Percentiles rank a stretch among this genome's conserved stretches.
Conservation (phyloP, 2,113 vertebrate species). For the Microcebus murinus region DNA sequence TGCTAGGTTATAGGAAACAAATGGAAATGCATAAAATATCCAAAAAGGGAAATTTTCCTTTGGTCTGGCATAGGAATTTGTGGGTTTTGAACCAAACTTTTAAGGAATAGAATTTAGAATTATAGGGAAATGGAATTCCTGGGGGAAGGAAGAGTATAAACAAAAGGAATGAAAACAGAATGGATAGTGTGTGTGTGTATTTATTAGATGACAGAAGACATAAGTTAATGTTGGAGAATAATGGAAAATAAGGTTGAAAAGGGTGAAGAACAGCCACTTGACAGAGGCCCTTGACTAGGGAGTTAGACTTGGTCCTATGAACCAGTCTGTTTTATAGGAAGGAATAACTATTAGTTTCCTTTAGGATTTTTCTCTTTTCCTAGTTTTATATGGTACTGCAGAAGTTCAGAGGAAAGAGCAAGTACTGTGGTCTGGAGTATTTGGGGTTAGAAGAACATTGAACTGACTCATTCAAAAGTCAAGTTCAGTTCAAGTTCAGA, state of each 20-base stretch:
- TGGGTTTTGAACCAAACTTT: constrained; percentile 41
- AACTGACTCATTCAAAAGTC: neutral
- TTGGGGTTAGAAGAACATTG: neutral
- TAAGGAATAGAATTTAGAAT: constrained; percentile 55
- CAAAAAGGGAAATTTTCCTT: constrained; percentile 18
- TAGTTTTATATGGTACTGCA: neutral
- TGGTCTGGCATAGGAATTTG: constrained; percentile 27
- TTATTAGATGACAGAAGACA: neutral
- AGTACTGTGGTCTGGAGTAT: neutral
- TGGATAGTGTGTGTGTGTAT: neutral
- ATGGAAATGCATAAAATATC: constrained; percentile 34
- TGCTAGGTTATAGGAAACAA: neutral
- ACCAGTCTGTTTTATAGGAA: neutral
- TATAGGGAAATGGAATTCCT: constrained; percentile 41
- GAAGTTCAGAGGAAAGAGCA: neutral
- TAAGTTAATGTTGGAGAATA: constrained; percentile 33
- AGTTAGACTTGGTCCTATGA: neutral
- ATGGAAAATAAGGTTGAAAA: constrained; percentile 38
- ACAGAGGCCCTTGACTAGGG: neutral
- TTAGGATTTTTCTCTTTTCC: constrained; percentile 3
- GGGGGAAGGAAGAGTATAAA: constrained; percentile 13
- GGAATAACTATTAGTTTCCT: neutral
- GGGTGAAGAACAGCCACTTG: neutral
- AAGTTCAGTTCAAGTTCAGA: neutral
- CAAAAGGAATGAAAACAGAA: constrained; percentile 32